Percentiles rank a stretch among this genome's conserved stretches.
phyloP scores from a whole-genome alignment of 2,888 invertebrate genomes.

The Dryomyza anilis region DNA sequence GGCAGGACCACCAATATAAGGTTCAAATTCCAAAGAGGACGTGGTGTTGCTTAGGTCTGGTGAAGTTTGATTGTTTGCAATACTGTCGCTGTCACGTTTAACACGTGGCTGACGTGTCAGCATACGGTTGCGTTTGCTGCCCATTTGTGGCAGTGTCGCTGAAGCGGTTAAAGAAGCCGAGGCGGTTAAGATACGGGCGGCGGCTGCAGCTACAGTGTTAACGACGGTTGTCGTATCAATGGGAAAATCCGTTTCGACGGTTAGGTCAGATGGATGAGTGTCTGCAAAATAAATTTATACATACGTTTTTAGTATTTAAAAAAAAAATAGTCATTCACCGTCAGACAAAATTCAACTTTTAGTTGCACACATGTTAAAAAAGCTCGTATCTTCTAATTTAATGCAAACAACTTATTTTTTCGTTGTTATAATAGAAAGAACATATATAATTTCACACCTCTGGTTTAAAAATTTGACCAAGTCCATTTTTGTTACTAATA shows the following conservation, averaged over 20 bases:
- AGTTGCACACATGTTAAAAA: too few relatives aligned
- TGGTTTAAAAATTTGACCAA: too few relatives aligned
- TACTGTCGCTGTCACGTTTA: conserved; percentile 68
- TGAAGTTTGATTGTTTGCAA: conserved; percentile 53
- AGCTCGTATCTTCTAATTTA: too few relatives aligned
- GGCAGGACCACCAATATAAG: conserved; percentile 45
- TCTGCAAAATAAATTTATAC: background rate
- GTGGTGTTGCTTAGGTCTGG: conserved; percentile 51
- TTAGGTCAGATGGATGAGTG: background rate
- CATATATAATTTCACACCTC: too few relatives aligned
- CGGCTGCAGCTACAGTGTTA: conserved; percentile 29
- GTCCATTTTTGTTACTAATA: too few relatives aligned
- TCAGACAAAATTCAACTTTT: too few relatives aligned
- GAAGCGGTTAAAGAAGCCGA: conserved; percentile 40
- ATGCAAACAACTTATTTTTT: too few relatives aligned
- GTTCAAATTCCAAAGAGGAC: conserved; percentile 52
- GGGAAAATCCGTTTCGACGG: background rate
- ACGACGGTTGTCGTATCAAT: conserved; percentile 29
- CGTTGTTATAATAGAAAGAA: too few relatives aligned
- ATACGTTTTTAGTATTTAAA: background rate
- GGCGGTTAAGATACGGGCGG: conserved; percentile 36
- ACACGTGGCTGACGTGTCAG: conserved; percentile 71
- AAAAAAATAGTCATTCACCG: too few relatives aligned
- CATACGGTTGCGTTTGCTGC: conserved; percentile 68
- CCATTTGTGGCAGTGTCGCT: conserved; percentile 55